Evolutionary conservation across 2,888 invertebrate genomes (phyloP), one percentile per base, ranked within the genome.

Genomic region (Pseudanteris insignis): DNA sequence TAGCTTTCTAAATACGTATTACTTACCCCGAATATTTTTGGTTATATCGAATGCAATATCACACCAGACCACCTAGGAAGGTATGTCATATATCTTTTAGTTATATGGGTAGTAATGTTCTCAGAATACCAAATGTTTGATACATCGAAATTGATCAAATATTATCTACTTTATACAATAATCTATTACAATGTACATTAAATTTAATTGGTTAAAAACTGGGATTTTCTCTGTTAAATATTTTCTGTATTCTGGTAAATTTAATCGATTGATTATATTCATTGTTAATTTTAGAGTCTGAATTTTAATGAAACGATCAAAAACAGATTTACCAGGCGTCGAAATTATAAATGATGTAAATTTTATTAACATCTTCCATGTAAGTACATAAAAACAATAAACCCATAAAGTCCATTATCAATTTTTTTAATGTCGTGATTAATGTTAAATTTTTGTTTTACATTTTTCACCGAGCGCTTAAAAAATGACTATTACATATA

Each of bases 91-190:
- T 32, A 32, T 25, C 43, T 21, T n/a, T 33, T 6, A 1, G 43
- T 43, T 2, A 43, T 32, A 32, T 40, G 29, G 18, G 7, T 11
- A 8, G 40, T 29, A n/a, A 43, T 43, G 9, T 43, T 32, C 12
- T 12, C 13, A 8, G 15, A 28, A 40, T 2, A 40, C 3, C 9
- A 40, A 1, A 6, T 2, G 18, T 40, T 40, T 7, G 40, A 9
- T 29, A 11, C 4, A 13, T 28, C 8, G 12, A 10, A 40, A 2
- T 14, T 10, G 14, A 10, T 29, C 7, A 29, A 15, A 2, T 1
- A 1, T 40, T 40, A 7, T 7, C 29, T 40, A 15, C 6, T 15
- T 14, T n/a, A 6, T 4, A 15, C 14, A 6, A 14, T 9, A 33
- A 10, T n/a, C 24, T 9, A 21, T 9, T 33, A 7, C 9, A 44